Base-by-base conservation (phyloP, 2,888 invertebrate genomes). In the Andrena camellia region DNA sequence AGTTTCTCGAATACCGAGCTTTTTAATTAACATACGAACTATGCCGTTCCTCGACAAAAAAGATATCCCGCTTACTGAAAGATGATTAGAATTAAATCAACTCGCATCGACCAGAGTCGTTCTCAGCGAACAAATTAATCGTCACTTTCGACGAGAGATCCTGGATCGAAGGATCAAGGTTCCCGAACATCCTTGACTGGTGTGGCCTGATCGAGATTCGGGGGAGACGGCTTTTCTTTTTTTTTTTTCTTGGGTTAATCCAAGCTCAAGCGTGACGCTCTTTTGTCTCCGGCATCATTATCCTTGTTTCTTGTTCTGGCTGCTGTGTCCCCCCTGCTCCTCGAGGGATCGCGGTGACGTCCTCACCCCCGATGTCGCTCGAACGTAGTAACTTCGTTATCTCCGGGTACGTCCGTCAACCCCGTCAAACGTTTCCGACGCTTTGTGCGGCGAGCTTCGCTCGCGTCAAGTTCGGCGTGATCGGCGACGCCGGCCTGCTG, bases 361-460 rank as follows among this genome's bases (percentile, higher is more conserved):
- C 52, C 52, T 48, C 57, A 17, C 64, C 67, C 74, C 62, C 76
- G 82, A 67, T 60, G 76, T 69, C 78, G 63, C 69, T 76, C 72
- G 74, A 69, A 62, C 74, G 69, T 62, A 33, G 78, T 78, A 88
- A 88, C 89, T 89, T 89, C 81, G 87, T 90, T 89, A 90, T 90
- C 90, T 83, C 72, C 74, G 69, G 69, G 78, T 83, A 80, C 85
- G 90, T 88, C 89, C 88, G 88, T 90, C 90, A 88, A 81, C 87
- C 88, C 88, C 89, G 89, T 91, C 91, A 90, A 92, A 91, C 86
- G 88, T 89, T 92, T 92, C 90, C 91, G 90, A 74, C 78, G 89
- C 90, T 91, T 91, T 90, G 86, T 91, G 72, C 83, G 69, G 71
- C 71, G 85, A 83, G 83, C 85, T 83, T 77, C 79, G 75, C 73